These are phyloP conservation scores for Notolabrus celidotus DNA, from an alignment of 2,797 vertebrate genomes.

Conservation along the genomic window DNA sequence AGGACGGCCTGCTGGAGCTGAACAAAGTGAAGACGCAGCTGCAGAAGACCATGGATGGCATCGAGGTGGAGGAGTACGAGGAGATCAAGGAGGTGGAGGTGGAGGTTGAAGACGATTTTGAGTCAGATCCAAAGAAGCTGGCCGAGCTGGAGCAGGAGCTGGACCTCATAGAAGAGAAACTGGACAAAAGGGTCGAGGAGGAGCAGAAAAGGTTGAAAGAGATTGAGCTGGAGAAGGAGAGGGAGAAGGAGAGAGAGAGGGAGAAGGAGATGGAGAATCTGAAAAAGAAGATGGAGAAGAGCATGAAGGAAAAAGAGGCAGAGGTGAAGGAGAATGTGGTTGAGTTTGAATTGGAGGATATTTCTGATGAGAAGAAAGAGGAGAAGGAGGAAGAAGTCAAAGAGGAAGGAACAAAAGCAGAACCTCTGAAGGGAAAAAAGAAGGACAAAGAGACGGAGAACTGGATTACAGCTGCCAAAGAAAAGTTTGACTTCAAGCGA, in stretches of 20 bases:
- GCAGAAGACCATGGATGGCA: constrained; percentile 82
- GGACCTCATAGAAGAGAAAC: constrained; percentile 79
- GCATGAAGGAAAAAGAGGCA: constrained; percentile 19
- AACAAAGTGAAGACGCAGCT: constrained; percentile 80
- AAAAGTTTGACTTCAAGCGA: constrained; percentile 21
- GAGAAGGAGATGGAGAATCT: constrained; percentile 31
- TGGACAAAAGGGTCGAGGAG: constrained; percentile 71
- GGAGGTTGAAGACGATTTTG: constrained; percentile 65
- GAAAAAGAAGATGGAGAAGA: constrained; percentile 17
- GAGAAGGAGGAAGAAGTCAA: constrained; percentile 1
- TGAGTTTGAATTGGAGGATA: constrained; percentile 20
- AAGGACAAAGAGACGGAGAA: constrained; percentile 65
- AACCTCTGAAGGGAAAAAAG: constrained; percentile 49
- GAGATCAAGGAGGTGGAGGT: constrained; percentile 73
- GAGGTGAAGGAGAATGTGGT: constrained; percentile 7
- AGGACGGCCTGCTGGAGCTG: constrained; percentile 77
- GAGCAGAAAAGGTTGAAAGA: constrained; percentile 53
- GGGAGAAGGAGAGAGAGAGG: constrained; percentile 31
- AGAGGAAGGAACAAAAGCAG: constrained; percentile 38
- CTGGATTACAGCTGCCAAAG: constrained; percentile 39
- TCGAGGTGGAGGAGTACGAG: constrained; percentile 80
- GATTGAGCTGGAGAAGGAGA: constrained; percentile 21
- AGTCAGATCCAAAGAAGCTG: constrained; percentile 73
- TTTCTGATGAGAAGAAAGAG: constrained; percentile 18
- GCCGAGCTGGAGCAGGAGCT: constrained; percentile 80